These are phyloP conservation scores for Coreoperca whiteheadi DNA, from an alignment of 2,113 vertebrate genomes.

Conservation along the genomic window DNA sequence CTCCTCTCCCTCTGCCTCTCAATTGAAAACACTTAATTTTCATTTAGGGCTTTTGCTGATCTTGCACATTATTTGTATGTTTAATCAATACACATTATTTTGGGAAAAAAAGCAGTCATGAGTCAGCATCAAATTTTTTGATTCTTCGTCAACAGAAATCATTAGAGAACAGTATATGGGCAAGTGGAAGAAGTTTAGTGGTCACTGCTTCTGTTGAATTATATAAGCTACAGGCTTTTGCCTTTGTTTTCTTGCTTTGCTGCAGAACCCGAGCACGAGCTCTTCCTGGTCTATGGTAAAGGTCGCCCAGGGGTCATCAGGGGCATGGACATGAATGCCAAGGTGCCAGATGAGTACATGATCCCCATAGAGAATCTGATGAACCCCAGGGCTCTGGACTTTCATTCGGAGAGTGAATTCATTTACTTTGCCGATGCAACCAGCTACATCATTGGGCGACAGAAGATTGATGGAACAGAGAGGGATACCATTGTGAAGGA, in stretches of 20 bases:
- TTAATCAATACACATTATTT: slow-evolving; percentile 33
- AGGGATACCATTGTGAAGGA: slow-evolving; percentile 95
- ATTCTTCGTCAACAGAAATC: not conserved
- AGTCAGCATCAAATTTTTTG: slow-evolving; percentile 16
- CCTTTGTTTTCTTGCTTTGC: slow-evolving; percentile 15
- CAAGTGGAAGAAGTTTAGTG: not conserved
- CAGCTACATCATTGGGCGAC: slow-evolving; percentile 95
- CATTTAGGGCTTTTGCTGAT: slow-evolving; percentile 32
- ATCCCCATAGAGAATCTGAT: slow-evolving; percentile 98
- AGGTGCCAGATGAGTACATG: slow-evolving; percentile 97
- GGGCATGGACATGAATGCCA: slow-evolving; percentile 97
- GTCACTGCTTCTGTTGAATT: not conserved
- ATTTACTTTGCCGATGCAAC: slow-evolving; percentile 98
- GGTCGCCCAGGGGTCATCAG: slow-evolving; percentile 96
- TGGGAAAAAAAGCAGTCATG: not conserved
- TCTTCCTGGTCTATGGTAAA: slow-evolving; percentile 96
- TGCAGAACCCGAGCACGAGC: slow-evolving; percentile 94
- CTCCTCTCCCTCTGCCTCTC: not conserved
- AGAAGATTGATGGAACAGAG: slow-evolving; percentile 96
- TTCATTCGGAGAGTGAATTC: slow-evolving; percentile 93
- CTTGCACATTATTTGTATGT: slow-evolving; percentile 5
- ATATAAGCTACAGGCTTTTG: not conserved
- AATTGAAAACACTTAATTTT: slow-evolving; percentile 52
- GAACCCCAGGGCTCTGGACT: slow-evolving; percentile 96
- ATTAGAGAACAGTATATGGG: not conserved